Percentiles rank a stretch among this genome's conserved stretches.
phyloP scores from a whole-genome alignment of 2,113 vertebrate species.

The Centropus unirufus region DNA sequence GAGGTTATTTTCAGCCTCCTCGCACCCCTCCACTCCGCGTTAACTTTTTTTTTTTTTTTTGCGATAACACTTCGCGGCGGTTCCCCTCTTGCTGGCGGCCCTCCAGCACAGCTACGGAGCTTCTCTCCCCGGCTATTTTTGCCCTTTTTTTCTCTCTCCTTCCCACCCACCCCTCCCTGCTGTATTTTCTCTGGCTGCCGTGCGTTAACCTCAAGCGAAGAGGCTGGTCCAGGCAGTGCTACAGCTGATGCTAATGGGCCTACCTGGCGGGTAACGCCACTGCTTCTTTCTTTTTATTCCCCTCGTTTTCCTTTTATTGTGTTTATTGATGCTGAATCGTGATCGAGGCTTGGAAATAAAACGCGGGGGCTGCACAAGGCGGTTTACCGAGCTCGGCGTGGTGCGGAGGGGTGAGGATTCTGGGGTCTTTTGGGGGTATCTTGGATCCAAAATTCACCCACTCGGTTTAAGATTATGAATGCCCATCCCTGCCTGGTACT shows the following conservation, averaged over 20 bases:
- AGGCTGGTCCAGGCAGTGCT: not conserved
- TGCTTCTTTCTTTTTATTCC: not conserved
- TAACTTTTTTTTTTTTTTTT: constrained; percentile 25
- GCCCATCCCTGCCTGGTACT: not conserved
- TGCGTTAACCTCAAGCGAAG: not conserved
- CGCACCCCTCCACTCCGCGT: not conserved
- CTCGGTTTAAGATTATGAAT: not conserved
- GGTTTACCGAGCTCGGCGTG: not conserved
- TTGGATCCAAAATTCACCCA: not conserved
- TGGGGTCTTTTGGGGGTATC: not conserved
- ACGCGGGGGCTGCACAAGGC: not conserved
- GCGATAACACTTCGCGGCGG: constrained; percentile 16
- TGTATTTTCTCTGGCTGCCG: not conserved
- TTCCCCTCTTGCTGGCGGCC: not conserved
- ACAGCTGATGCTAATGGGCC: constrained; percentile 11
- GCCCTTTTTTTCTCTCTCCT: not conserved
- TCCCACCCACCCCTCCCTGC: not conserved
- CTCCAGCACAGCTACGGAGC: not conserved
- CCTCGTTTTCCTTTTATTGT: not conserved
- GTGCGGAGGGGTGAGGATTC: not conserved
- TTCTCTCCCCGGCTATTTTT: not conserved
- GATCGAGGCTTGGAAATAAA: not conserved
- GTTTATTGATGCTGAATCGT: not conserved
- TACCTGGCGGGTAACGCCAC: not conserved
- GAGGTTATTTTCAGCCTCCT: not conserved